These are phyloP conservation scores for Platysternon megacephalum DNA, from an alignment of 2,113 vertebrate species.

Conservation along the genomic window DNA sequence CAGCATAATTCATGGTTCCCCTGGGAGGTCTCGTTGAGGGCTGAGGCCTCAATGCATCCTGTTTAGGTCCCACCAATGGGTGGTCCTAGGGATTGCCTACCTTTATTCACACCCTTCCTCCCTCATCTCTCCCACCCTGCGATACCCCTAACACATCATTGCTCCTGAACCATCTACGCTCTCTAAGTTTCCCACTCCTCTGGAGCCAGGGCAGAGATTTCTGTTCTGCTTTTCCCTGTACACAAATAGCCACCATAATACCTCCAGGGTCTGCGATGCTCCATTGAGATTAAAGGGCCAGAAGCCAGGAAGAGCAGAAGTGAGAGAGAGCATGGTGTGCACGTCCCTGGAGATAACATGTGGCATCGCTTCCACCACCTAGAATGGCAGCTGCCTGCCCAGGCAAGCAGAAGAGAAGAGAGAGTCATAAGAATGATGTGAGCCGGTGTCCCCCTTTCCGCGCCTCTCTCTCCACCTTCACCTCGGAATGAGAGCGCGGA, in stretches of 20 bases:
- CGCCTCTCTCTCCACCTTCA: not conserved
- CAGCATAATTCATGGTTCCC: not conserved
- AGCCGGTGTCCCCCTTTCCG: not conserved
- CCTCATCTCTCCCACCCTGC: not conserved
- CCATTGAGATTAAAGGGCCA: not conserved
- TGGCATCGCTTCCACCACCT: not conserved
- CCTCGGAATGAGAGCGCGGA: fast-evolving
- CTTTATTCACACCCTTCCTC: not conserved
- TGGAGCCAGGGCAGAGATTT: not conserved
- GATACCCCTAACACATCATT: not conserved
- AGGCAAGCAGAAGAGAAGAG: not conserved
- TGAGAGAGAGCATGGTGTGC: not conserved
- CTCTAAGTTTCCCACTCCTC: not conserved
- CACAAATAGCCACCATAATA: not conserved
- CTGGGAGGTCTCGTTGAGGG: not conserved
- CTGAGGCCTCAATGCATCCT: not conserved
- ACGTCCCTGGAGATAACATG: not conserved
- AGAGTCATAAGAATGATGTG: not conserved
- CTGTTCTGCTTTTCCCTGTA: not conserved
- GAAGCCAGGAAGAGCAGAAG: not conserved
- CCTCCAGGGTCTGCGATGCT: not conserved
- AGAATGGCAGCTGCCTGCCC: not conserved
- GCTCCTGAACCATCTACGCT: not conserved
- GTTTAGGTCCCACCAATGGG: too few relatives aligned
- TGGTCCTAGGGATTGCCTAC: not conserved